Evolutionary conservation across 1,140 invertebrate genomes (phyloP).

Genomic region (Oryzaephilus surinamensis): DNA sequence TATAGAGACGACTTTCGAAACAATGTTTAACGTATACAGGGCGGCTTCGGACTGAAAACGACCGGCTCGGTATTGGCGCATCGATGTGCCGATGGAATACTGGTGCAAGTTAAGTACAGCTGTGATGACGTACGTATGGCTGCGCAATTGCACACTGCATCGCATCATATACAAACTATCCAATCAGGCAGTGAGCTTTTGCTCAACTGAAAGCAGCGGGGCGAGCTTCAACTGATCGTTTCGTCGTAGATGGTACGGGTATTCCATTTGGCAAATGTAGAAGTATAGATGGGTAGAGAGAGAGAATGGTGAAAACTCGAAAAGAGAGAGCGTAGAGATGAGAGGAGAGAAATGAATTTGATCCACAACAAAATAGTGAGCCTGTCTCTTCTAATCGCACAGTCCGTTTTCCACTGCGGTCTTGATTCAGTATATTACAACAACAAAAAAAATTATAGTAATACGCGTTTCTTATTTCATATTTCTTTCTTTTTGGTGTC

Average conservation of each 20-base stretch:
- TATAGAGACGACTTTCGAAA: conserved; percentile 29
- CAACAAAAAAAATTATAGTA: too few species aligned
- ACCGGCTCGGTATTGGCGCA: conserved; percentile 20
- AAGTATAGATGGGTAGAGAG: conserved; percentile 35
- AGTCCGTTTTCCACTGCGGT: conserved; percentile 34
- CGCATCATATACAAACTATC: conserved; percentile 19
- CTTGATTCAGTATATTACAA: too few species aligned
- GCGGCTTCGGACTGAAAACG: conserved; percentile 34
- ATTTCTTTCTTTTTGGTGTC: conserved; percentile 23
- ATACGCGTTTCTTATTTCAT: too few species aligned
- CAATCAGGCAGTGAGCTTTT: conserved; percentile 28
- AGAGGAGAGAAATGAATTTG: conserved; percentile 37
- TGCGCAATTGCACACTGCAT: conserved; percentile 18
- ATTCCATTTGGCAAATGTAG: conserved; percentile 21
- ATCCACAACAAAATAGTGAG: conserved; percentile 39
- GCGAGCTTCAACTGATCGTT: conserved; percentile 19
- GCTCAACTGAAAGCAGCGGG: conserved; percentile 12
- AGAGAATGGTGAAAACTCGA: conserved; percentile 37
- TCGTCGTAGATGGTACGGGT: conserved; percentile 9
- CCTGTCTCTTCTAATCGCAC: conserved; percentile 35
- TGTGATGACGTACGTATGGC: conserved; percentile 17
- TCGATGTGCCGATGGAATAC: too few species aligned
- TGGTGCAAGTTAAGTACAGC: conserved; percentile 15
- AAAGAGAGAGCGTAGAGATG: conserved; percentile 36
- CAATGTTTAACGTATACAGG: conserved; percentile 27